Evolutionary conservation across 2,797 vertebrate genomes (phyloP).

Genomic region (Gastrophryne carolinensis): DNA sequence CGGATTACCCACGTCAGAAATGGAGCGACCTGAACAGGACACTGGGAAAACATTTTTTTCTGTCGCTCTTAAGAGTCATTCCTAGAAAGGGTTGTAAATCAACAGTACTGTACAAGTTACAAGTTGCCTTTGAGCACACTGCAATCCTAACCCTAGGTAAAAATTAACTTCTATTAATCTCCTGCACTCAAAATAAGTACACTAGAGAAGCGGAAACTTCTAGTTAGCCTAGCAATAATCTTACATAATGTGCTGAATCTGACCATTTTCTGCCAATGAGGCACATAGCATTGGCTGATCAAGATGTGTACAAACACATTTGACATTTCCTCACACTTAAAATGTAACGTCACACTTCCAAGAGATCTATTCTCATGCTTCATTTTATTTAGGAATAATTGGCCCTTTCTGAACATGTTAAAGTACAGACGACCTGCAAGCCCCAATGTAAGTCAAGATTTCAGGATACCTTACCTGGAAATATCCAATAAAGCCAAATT

Average conservation of each 20-base stretch:
- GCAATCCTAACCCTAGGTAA: not conserved
- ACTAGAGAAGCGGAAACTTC: not conserved
- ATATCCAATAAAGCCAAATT: constrained; percentile 90
- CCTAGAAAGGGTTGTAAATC: no score
- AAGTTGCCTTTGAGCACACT: constrained; percentile 6
- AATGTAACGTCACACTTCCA: no score
- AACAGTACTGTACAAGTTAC: no score
- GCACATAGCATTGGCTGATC: no score
- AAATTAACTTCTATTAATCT: constrained; percentile 1
- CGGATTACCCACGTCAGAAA: no score
- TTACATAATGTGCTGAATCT: not conserved
- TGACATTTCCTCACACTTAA: constrained; percentile 70
- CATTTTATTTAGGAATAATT: not conserved
- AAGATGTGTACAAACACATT: no score
- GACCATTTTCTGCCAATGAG: not conserved
- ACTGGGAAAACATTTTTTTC: no score
- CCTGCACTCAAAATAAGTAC: not conserved
- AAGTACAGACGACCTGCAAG: no score
- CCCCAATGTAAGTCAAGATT: not conserved
- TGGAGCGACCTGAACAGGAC: no score
- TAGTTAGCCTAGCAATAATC: not conserved
- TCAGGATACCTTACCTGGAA: constrained; percentile 83
- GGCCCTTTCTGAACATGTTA: no score
- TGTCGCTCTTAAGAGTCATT: no score
- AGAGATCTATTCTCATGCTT: no score